These are phyloP conservation scores for Pocota personata DNA, from an alignment of 2,888 invertebrate species.

Conservation along the genomic window DNA sequence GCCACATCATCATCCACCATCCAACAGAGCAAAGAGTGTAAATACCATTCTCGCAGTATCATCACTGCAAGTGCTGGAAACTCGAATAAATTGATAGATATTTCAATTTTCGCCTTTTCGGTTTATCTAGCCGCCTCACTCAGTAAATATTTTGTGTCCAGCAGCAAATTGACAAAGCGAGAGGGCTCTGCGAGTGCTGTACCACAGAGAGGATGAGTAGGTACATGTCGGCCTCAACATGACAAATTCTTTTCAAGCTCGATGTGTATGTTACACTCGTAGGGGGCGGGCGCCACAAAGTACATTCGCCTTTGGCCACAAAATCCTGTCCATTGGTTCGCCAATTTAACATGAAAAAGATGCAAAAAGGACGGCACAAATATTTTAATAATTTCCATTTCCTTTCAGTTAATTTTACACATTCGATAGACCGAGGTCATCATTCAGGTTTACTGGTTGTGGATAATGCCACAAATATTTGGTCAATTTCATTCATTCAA, in stretches of 20 bases:
- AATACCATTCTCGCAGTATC: slow-evolving; percentile 59
- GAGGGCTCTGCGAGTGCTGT: slow-evolving; percentile 31
- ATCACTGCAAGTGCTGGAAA: slow-evolving; percentile 70
- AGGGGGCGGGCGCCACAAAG: slow-evolving; percentile 33
- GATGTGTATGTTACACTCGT: background rate
- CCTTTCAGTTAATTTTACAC: slow-evolving; percentile 60
- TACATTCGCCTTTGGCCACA: slow-evolving; percentile 60
- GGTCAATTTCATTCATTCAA: slow-evolving; percentile 23
- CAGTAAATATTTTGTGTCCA: slow-evolving; percentile 67
- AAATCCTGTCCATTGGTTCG: slow-evolving; percentile 50
- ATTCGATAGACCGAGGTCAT: slow-evolving; percentile 29
- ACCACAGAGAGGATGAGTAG: background rate
- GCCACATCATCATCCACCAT: slow-evolving; percentile 32
- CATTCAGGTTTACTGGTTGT: slow-evolving; percentile 22
- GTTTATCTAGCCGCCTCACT: slow-evolving; percentile 66
- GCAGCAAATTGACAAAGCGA: slow-evolving; percentile 56
- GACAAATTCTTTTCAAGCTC: slow-evolving; percentile 54
- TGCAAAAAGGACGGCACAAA: slow-evolving; percentile 26
- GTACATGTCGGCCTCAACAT: slow-evolving; percentile 6
- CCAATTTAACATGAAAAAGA: slow-evolving; percentile 59
- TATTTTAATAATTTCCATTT: slow-evolving; percentile 61
- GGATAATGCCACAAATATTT: slow-evolving; percentile 47
- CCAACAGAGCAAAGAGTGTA: slow-evolving; percentile 26
- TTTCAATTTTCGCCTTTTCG: slow-evolving; percentile 71
- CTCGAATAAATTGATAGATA: slow-evolving; percentile 69